These are phyloP conservation scores for Hirtodrosophila confusa DNA, from an alignment of 2,888 invertebrate genomes.

Conservation along the genomic window DNA sequence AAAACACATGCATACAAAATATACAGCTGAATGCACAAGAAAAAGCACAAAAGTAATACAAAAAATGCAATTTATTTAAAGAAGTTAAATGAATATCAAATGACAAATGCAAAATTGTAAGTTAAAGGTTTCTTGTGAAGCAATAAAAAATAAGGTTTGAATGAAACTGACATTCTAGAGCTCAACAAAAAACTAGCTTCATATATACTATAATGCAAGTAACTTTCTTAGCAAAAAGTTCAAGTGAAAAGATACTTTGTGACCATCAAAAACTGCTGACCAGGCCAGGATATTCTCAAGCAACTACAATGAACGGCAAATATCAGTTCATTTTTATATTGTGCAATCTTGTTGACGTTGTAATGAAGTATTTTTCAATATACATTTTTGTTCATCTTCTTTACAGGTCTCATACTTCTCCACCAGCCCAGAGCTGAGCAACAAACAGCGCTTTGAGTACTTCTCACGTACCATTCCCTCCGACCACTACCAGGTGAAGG, in stretches of 20 bases:
- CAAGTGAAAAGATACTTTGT: not conserved
- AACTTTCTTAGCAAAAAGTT: not conserved
- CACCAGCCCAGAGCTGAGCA: constrained; percentile 96
- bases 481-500: constrained; percentile 96
- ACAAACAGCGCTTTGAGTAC: constrained; percentile 97
- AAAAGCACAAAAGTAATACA: no score
- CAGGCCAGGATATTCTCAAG: not conserved
- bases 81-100: no score
- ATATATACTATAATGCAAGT: not conserved
- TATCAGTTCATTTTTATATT: not conserved
- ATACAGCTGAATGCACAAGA: no score
- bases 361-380: constrained; percentile 23
- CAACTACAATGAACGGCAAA: not conserved
- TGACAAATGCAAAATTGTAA: no score
- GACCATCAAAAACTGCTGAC: constrained; percentile 11
- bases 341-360: constrained; percentile 13
- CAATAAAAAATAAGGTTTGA: no score
- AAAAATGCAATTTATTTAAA: no score
- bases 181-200: not conserved
- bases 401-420: constrained; percentile 96
- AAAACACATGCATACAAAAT: no score
- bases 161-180: not conserved
- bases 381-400: constrained; percentile 1
- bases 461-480: constrained; percentile 97
- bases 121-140: no score